phyloP scores from a whole-genome alignment of 2,797 vertebrate genomes.

The Discoglossus pictus region DNA sequence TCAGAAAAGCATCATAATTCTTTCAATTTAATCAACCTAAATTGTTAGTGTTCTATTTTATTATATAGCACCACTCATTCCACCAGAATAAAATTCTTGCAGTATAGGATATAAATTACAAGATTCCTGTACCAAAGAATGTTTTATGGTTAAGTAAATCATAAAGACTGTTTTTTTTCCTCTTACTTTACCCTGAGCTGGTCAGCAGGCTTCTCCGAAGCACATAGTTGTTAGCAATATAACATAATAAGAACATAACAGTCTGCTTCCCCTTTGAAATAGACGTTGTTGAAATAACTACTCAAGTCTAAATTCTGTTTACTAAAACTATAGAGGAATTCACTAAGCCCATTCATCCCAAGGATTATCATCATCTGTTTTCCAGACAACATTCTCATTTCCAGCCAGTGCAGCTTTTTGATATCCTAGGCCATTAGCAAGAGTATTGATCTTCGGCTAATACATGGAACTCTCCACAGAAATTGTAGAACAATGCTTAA shows the following conservation, averaged over 20 bases:
- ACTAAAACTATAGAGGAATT: slow-evolving; percentile 61
- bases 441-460: slow-evolving; percentile 65
- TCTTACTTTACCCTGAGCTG: slow-evolving; percentile 49
- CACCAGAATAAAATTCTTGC: slow-evolving; percentile 16
- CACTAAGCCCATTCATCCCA: slow-evolving; percentile 66
- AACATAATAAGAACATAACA: slow-evolving; percentile 62
- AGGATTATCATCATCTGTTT: slow-evolving; percentile 65
- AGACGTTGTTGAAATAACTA: slow-evolving; percentile 63
- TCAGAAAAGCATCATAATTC: slow-evolving; percentile 26
- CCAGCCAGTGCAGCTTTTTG: slow-evolving; percentile 59
- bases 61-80: slow-evolving; percentile 18
- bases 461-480: slow-evolving; percentile 57
- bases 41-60: slow-evolving; percentile 24
- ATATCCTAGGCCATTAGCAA: slow-evolving; percentile 66
- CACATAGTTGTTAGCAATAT: slow-evolving; percentile 54
- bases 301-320: slow-evolving; percentile 62
- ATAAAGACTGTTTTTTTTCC: slow-evolving; percentile 39
- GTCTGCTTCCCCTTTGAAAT: slow-evolving; percentile 58
- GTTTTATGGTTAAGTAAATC: slow-evolving; percentile 40
- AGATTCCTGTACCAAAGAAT: slow-evolving; percentile 25
- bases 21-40: slow-evolving; percentile 40
- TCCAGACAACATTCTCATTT: slow-evolving; percentile 68
- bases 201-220: slow-evolving; percentile 55
- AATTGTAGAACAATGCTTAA: slow-evolving; percentile 53
- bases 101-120: slow-evolving; percentile 10